Evolutionary conservation across 2,888 invertebrate genomes (phyloP).

Genomic region (Athrips mouffetella): DNA sequence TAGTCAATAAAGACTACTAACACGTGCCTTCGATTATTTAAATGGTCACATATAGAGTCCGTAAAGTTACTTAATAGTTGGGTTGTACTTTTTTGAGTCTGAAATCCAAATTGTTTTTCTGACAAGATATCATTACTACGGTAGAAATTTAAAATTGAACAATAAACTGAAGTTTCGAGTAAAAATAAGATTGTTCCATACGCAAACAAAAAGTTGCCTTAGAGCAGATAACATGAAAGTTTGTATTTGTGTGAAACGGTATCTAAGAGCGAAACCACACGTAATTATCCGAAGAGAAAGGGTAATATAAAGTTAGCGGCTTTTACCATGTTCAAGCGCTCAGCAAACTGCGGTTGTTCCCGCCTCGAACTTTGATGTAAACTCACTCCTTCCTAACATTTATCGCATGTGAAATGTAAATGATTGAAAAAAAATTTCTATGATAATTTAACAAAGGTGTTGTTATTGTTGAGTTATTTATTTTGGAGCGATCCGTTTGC

Average conservation of each 20-base stretch:
- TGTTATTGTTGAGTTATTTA: background rate
- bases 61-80: too few relatives aligned
- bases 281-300: conserved; percentile 56
- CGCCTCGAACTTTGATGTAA: conserved; percentile 55
- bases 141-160: too few relatives aligned
- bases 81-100: too few relatives aligned
- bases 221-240: conserved; percentile 11
- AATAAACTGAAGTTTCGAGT: conserved; percentile 4
- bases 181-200: conserved; percentile 1
- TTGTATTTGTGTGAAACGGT: conserved; percentile 21
- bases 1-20: too few relatives aligned
- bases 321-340: conserved; percentile 65
- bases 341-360: conserved; percentile 58
- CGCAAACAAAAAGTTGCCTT: conserved; percentile 4
- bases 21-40: too few relatives aligned
- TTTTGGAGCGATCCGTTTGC: background rate
- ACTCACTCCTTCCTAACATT: conserved; percentile 44
- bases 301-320: conserved; percentile 64
- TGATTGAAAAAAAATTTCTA: conserved; percentile 47
- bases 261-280: conserved; percentile 37
- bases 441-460: conserved; percentile 31
- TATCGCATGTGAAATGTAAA: conserved; percentile 36
- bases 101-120: too few relatives aligned
- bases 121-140: too few relatives aligned
- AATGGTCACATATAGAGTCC: too few relatives aligned